These are phyloP conservation scores for Tetramorium simillimum DNA, from an alignment of 1,140 invertebrate species.

Conservation along the genomic window DNA sequence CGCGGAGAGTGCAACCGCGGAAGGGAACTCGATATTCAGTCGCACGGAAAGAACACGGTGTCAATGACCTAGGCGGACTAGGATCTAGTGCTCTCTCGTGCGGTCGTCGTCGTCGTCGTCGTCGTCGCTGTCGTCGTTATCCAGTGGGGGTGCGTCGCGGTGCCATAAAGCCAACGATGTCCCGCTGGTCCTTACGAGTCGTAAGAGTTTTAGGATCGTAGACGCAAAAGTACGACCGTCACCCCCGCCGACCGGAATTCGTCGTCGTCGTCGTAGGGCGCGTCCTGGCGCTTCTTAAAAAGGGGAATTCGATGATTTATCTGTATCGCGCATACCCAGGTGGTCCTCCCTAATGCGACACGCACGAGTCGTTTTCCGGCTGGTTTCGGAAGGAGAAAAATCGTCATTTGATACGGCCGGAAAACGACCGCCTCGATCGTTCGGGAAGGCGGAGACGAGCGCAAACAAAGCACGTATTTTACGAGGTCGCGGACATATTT, in stretches of 20 bases:
- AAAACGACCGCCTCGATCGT: not conserved
- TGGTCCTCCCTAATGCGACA: not conserved
- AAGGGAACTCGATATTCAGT: constrained; percentile 39
- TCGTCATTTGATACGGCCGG: constrained; percentile 8
- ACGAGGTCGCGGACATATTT: constrained; percentile 23
- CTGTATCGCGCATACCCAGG: too few relatives aligned
- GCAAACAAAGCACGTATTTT: constrained; percentile 46
- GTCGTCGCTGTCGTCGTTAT: constrained; percentile 11
- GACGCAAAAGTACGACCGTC: not conserved
- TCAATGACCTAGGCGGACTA: constrained; percentile 29
- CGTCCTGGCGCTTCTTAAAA: not conserved
- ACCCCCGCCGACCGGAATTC: not conserved
- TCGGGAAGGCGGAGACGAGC: not conserved
- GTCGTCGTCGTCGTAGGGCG: not conserved
- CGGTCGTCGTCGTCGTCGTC: not conserved
- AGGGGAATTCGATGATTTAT: constrained; percentile 26
- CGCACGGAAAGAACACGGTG: constrained; percentile 11
- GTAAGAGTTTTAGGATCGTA: constrained; percentile 18
- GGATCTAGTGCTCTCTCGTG: constrained; percentile 31
- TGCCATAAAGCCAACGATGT: constrained; percentile 31
- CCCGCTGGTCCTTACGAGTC: constrained; percentile 20
- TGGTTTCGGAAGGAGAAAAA: not conserved
- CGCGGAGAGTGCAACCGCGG: not conserved
- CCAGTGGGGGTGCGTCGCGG: not conserved
- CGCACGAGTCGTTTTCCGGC: not conserved